These are phyloP conservation scores for Tenthredo notha DNA, from an alignment of 2,888 invertebrate genomes.

Conservation along the genomic window DNA sequence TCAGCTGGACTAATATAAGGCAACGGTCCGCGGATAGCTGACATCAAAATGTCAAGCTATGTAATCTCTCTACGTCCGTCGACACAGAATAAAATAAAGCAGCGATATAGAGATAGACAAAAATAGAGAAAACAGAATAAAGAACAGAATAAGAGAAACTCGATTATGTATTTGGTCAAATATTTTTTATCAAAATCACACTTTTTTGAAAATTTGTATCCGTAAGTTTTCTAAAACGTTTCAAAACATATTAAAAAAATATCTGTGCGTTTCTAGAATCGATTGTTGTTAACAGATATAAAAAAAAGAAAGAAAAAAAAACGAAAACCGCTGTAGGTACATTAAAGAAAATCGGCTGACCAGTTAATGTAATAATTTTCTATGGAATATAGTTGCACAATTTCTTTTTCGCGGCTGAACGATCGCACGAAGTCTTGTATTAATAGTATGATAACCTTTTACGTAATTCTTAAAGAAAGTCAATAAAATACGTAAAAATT, in stretches of 20 bases:
- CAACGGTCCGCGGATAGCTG: neutral
- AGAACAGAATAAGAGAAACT: slow-evolving; percentile 1
- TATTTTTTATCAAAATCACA: neutral
- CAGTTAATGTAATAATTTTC: slow-evolving; percentile 3
- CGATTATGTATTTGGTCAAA: no score
- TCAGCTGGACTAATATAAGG: slow-evolving; percentile 2
- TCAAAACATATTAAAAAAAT: no score
- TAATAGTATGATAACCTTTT: slow-evolving; percentile 27
- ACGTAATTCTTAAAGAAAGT: slow-evolving; percentile 40
- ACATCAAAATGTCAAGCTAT: slow-evolving; percentile 47
- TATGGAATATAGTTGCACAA: slow-evolving; percentile 12
- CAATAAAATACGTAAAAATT: slow-evolving; percentile 17
- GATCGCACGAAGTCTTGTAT: slow-evolving; percentile 12
- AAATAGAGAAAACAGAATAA: neutral
- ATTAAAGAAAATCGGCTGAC: slow-evolving; percentile 11
- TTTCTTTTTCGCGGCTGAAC: slow-evolving; percentile 20
- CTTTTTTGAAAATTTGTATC: neutral
- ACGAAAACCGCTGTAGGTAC: neutral
- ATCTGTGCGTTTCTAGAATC: neutral
- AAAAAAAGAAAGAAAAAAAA: neutral
- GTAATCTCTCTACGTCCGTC: slow-evolving; percentile 12
- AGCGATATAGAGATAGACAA: neutral
- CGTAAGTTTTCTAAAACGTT: neutral
- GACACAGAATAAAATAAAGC: neutral
- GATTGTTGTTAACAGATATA: neutral